Percentiles rank a stretch among this genome's conserved stretches.
Conservation (phyloP, 2,113 vertebrate genomes). For the Zeus faber region DNA sequence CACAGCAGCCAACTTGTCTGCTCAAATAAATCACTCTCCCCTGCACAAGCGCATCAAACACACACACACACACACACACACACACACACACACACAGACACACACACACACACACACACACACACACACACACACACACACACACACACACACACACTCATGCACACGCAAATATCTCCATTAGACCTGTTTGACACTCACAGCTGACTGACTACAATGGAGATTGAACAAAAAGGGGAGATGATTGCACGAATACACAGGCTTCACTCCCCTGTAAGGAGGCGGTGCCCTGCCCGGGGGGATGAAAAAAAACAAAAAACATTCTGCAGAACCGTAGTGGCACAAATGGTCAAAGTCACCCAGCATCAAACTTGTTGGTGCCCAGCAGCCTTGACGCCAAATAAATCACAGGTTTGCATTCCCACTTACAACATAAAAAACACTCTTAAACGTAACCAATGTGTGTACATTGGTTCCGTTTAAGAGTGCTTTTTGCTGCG, state of each 20-base stretch:
- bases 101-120: conserved; percentile 8
- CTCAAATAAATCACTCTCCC: conserved; percentile 68
- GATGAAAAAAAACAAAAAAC: too few relatives aligned
- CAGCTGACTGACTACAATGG: too few relatives aligned
- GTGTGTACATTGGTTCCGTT: too few relatives aligned
- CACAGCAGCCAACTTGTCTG: conserved; percentile 66
- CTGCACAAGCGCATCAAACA: conserved; percentile 14
- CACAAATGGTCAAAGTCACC: background rate
- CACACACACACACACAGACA: conserved; percentile 1
- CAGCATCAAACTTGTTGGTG: background rate
- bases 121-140: conserved; percentile 7
- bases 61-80: background rate
- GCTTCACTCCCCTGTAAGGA: too few relatives aligned
- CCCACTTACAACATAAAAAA: too few relatives aligned
- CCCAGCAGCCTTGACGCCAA: background rate
- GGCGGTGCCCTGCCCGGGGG: too few relatives aligned
- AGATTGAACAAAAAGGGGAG: too few relatives aligned
- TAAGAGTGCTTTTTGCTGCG: too few relatives aligned
- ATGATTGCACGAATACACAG: too few relatives aligned
- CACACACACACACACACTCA: conserved; percentile 2
- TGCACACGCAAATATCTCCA: conserved; percentile 22
- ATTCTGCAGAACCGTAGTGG: too few relatives aligned
- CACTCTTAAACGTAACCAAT: too few relatives aligned
- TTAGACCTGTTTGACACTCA: too few relatives aligned
- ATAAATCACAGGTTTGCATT: background rate